Base-by-base conservation (phyloP, 2,113 vertebrate species). In the Sturnira hondurensis region DNA sequence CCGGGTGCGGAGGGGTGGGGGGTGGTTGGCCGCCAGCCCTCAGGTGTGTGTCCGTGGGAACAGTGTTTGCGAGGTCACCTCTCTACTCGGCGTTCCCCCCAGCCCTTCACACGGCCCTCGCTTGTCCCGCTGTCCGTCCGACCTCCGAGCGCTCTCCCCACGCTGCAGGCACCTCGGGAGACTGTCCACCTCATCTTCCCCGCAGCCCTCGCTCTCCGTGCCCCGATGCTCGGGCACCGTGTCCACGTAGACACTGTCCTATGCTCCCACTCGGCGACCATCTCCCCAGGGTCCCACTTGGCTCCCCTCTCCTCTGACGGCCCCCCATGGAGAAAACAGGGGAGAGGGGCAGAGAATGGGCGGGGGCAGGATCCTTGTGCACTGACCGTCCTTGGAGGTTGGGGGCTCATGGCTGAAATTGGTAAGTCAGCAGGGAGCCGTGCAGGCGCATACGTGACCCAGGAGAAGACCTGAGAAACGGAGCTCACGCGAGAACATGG, bases 361-460 rank as follows among this genome's bases (percentile, higher is more conserved):
- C 12, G 26, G 11, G 15, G 11, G 22, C 2, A 1, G 31, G 19
- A 4, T 1, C 19, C 36, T 81, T 67, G 1, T 12, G 31, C 1
- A 0, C 56, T 1, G 1, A 9, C 54, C 8, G 2, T 2, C 0
- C 31, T 1, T 8, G 47, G 68, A 31, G 5, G 36, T 33, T 31
- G 0, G 61, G 41, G 14, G 28, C 77, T 54, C 1, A 0, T 0
- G 4, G 70, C 86, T 5, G 8, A 33, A 50, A 7, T 0, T 4
- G 12, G 16, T 2, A 1, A 1, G 1, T 17, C 14, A 3, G 36
- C 41, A 52, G 83, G 38, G 5, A 6, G 22, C 43, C 0, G 13
- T 1, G 0, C 8, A 3, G 28, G 78, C 19, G 0, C 33, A 0
- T 2, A 6, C 19, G 12, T 8, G 28, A 26, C 5, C 7, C 1